These are phyloP conservation scores for Hyposoter didymator DNA, from an alignment of 2,888 invertebrate species.

Conservation along the genomic window DNA sequence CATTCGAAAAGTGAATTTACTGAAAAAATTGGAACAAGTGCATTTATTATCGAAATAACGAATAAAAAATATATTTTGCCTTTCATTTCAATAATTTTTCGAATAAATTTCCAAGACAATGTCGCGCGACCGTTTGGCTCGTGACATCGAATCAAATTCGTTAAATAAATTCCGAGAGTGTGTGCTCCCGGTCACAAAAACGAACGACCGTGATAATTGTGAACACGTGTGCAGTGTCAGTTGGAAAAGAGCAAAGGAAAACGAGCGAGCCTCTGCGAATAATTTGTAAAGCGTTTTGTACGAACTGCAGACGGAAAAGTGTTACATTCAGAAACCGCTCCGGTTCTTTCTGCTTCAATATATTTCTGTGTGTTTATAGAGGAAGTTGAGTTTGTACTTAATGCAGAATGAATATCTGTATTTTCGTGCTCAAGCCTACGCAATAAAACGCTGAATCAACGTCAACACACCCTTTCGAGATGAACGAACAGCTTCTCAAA, in stretches of 20 bases:
- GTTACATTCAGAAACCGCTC: not conserved
- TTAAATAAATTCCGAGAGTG: not conserved
- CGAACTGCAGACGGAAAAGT: conserved; percentile 1
- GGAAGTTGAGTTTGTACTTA: conserved; percentile 4
- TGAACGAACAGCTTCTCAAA: conserved; percentile 40
- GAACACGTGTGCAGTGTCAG: not conserved
- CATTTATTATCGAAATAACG: no score
- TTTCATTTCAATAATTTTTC: no score
- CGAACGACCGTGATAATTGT: conserved; percentile 39
- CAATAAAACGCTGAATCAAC: conserved; percentile 10
- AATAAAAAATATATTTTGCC: no score
- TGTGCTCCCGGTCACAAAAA: conserved; percentile 1
- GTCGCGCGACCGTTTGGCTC: no score
- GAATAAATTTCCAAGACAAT: no score
- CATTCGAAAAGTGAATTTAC: no score
- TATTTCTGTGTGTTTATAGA: not conserved
- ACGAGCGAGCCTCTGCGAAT: not conserved
- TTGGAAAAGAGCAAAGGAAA: not conserved
- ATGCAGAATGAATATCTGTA: not conserved
- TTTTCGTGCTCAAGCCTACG: not conserved
- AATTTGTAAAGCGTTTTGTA: not conserved
- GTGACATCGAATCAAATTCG: no score
- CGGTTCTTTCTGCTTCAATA: not conserved
- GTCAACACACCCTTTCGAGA: conserved; percentile 36
- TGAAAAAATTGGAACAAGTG: no score